These are phyloP conservation scores for Tragelaphus eurycerus DNA, from an alignment of 2,797 vertebrate genomes.

Conservation along the genomic window DNA sequence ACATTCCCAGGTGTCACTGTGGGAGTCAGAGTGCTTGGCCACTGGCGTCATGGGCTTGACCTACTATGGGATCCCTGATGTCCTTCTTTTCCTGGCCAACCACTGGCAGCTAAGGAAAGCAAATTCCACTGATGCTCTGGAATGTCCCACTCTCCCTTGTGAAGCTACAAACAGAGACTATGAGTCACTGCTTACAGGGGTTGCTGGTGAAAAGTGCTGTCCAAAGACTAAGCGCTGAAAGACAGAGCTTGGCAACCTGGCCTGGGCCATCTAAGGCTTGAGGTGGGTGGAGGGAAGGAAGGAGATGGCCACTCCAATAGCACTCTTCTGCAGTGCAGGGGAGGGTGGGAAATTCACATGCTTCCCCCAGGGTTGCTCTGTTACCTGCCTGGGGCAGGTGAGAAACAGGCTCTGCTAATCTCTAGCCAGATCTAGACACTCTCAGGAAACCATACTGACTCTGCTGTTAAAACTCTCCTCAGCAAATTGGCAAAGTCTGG, in stretches of 20 bases:
- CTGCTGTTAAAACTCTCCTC: neutral
- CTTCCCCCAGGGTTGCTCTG: neutral
- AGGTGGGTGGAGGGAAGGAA: neutral
- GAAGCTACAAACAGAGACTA: neutral
- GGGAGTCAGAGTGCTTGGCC: neutral
- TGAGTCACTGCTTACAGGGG: neutral
- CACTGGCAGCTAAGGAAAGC: neutral
- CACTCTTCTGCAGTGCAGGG: neutral
- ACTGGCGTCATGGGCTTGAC: neutral
- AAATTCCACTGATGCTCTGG: neutral
- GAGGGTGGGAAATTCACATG: accelerated
- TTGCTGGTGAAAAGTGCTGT: neutral
- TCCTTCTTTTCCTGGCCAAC: neutral
- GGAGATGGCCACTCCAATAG: neutral
- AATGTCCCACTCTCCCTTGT: accelerated
- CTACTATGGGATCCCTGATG: accelerated
- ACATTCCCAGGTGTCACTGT: neutral
- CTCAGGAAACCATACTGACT: neutral
- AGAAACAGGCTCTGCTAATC: neutral
- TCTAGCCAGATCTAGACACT: neutral
- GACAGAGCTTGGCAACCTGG: neutral
- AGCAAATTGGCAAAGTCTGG: neutral
- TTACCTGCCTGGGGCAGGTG: neutral
- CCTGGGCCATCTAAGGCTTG: neutral
- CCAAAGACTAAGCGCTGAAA: neutral